These are phyloP conservation scores for Galleria mellonella DNA, from an alignment of 1,140 invertebrate genomes.

Conservation along the genomic window DNA sequence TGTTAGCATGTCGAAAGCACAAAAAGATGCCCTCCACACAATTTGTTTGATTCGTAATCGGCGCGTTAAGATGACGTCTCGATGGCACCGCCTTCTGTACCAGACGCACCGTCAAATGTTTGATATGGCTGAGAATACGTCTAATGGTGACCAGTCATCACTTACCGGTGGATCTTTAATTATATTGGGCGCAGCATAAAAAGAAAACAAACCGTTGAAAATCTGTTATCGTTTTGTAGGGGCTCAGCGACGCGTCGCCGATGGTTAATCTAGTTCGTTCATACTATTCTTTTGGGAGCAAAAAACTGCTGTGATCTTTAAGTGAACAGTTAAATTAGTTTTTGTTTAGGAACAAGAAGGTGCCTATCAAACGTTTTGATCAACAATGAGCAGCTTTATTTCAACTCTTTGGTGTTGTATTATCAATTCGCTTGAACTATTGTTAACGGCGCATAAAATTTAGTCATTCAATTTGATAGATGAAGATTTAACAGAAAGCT, in stretches of 20 bases:
- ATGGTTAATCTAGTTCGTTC: slow-evolving; percentile 51
- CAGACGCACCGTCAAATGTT: slow-evolving; percentile 29
- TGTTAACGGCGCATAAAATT: slow-evolving; percentile 2
- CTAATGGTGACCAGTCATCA: slow-evolving; percentile 52
- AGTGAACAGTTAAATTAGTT: slow-evolving; percentile 53
- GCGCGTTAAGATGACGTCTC: slow-evolving; percentile 36
- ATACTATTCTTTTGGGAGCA: slow-evolving; percentile 36
- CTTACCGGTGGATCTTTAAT: slow-evolving; percentile 51
- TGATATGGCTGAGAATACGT: slow-evolving; percentile 38
- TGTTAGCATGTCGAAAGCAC: slow-evolving; percentile 63
- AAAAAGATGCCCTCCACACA: slow-evolving; percentile 58
- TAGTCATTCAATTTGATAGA: background rate
- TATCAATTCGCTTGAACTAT: slow-evolving; percentile 18
- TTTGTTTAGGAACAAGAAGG: slow-evolving; percentile 39
- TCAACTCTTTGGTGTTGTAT: slow-evolving; percentile 11
- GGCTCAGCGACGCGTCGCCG: slow-evolving; percentile 37
- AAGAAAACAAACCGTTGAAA: slow-evolving; percentile 60
- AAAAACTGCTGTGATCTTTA: slow-evolving; percentile 54
- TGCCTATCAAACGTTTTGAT: slow-evolving; percentile 23
- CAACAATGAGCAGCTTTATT: slow-evolving; percentile 12
- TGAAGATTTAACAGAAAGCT: background rate
- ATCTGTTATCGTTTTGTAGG: slow-evolving; percentile 59
- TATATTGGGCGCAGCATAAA: slow-evolving; percentile 47
- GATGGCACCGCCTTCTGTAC: slow-evolving; percentile 38
- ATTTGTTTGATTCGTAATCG: slow-evolving; percentile 65